phyloP scores from a whole-genome alignment of 1,140 invertebrate species.

The Akabosia matsudoensis region DNA sequence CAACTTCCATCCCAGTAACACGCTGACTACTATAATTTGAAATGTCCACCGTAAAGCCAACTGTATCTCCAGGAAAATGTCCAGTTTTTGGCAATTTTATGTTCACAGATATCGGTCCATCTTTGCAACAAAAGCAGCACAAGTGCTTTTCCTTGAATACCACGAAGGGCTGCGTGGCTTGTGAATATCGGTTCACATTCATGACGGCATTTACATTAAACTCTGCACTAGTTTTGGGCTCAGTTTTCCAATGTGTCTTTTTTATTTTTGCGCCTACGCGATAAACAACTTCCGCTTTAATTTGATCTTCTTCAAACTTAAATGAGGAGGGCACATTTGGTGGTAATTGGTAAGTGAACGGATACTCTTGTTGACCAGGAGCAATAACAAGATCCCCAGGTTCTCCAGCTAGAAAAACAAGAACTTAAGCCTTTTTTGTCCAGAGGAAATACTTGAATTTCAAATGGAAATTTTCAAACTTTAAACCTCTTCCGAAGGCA shows the following conservation, averaged over 20 bases:
- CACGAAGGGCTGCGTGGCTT: neutral
- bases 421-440: neutral
- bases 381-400: neutral
- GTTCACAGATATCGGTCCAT: neutral
- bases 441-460: neutral
- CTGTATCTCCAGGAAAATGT: neutral
- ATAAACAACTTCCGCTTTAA: neutral
- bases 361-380: neutral
- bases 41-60: neutral
- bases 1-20: neutral
- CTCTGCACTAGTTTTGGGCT: neutral
- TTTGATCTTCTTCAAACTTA: conserved; percentile 1
- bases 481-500: conserved; percentile 7
- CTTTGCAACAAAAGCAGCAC: conserved; percentile 15
- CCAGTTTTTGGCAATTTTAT: neutral
- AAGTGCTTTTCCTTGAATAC: conserved; percentile 11
- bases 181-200: neutral
- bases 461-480: neutral
- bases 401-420: neutral
- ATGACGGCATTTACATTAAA: conserved; percentile 5
- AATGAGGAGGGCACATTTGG: conserved; percentile 7
- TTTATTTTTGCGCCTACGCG: neutral
- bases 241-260: neutral
- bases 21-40: neutral
- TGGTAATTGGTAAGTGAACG: conserved; percentile 14